Evolutionary conservation across 2,113 vertebrate genomes (phyloP), one percentile per base, ranked within the genome.

Genomic region (Rutilus rutilus): DNA sequence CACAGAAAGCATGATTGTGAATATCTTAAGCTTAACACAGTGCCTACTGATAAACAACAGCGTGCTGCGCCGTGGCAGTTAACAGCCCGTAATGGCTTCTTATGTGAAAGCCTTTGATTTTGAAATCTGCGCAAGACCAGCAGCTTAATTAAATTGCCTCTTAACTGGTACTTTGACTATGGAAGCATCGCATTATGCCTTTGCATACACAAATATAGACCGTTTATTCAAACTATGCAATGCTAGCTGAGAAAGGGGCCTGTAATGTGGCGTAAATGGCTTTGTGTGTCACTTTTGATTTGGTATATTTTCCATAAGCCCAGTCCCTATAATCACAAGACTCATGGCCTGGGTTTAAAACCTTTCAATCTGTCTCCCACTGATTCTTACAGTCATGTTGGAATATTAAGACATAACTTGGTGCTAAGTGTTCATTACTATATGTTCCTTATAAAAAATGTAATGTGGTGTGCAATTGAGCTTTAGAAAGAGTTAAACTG

Each of bases 21-120:
- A 81, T 33, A 67, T 36, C 19, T 69, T 6, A 69, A 54, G 62
- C 62, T 64, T 5, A 57, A 57, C 25, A 14, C 78, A 45, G 59
- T 80, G 36, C 36, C 78, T 80, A 80, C 59, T 64, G 78, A 80
- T 64, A 25, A 80, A 80, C 78, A 80, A 80, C 36, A 45, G 57
- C 78, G 36, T 80, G n/a, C 78, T 19, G 36, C 45, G 57, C 78
- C 1, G 39, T 19, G 57, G 57, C n/a, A 33, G 36, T 80, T 64
- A 64, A 27, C 14, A 23, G 15, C 59, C 9, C 25, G 19, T 47
- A 80, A 81, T 65, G 60, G 78, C 17, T 21, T 81, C 14, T 7
- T 65, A 65, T 50, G 33, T 45, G 78, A 62, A 42, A 60, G 54
- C 30, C 30, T 59, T 39, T 78, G 76, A 30, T 54, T 77, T 77